Evolutionary conservation across 1,140 invertebrate genomes (phyloP).

Genomic region (Vollenhovia emeryi): DNA sequence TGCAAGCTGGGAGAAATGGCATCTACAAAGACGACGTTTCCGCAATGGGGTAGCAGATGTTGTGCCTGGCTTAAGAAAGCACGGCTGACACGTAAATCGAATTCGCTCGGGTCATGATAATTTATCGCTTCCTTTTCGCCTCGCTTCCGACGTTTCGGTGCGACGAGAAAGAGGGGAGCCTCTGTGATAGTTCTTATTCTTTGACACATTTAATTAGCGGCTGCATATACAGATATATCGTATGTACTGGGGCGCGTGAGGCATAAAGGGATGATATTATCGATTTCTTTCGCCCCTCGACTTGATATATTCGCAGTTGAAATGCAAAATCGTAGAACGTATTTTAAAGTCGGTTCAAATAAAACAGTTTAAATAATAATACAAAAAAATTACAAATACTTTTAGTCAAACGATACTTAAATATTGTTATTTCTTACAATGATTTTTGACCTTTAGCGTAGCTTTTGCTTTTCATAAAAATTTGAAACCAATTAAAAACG

Average conservation of each 20-base stretch:
- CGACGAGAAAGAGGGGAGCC: not conserved
- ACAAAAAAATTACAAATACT: not conserved
- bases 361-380: not conserved
- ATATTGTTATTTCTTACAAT: too few relatives aligned
- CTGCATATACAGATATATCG: not conserved
- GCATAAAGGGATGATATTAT: not conserved
- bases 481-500: too few relatives aligned
- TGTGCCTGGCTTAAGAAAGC: slow-evolving; percentile 28
- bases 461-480: too few relatives aligned
- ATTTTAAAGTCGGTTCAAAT: not conserved
- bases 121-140: slow-evolving; percentile 64
- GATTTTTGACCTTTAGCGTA: too few relatives aligned
- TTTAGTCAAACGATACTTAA: not conserved
- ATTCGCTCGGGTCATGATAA: slow-evolving; percentile 58
- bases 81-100: slow-evolving; percentile 58
- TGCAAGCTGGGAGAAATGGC: not conserved
- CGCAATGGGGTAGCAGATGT: slow-evolving; percentile 24
- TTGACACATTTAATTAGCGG: slow-evolving; percentile 36
- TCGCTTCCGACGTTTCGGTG: slow-evolving; percentile 16
- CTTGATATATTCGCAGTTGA: not conserved
- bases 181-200: slow-evolving; percentile 22
- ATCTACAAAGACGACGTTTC: slow-evolving; percentile 31
- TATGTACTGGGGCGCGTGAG: too few relatives aligned
- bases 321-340: not conserved
- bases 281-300: not conserved